phyloP scores from a whole-genome alignment of 2,113 vertebrate genomes.

The Chionodraco myersi region DNA sequence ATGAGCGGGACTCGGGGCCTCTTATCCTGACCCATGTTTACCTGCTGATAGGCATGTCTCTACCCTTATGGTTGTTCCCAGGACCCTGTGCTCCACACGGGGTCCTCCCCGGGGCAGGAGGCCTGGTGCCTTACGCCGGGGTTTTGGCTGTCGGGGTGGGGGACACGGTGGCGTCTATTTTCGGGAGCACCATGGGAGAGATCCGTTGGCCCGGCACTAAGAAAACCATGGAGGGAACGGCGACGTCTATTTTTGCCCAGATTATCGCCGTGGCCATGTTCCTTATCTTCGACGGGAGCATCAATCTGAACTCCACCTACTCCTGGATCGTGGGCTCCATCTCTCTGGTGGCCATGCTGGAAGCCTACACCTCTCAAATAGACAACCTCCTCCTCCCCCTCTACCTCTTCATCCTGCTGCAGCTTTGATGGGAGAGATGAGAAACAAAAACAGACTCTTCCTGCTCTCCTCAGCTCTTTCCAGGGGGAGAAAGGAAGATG shows the following conservation, averaged over 20 bases:
- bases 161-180: constrained; percentile 92
- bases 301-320: constrained; percentile 93
- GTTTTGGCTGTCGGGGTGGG: constrained; percentile 95
- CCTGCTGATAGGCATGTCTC: constrained; percentile 94
- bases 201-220: constrained; percentile 97
- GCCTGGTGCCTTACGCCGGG: constrained; percentile 92
- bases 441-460: neutral
- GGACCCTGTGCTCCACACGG: constrained; percentile 90
- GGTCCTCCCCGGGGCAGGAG: constrained; percentile 84
- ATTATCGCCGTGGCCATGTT: constrained; percentile 95
- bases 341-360: constrained; percentile 91
- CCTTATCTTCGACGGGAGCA: constrained; percentile 91
- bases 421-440: constrained; percentile 83
- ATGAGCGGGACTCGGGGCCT: constrained; percentile 95
- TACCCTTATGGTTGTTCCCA: constrained; percentile 95
- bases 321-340: constrained; percentile 93
- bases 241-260: constrained; percentile 95
- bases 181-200: constrained; percentile 93
- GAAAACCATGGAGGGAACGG: constrained; percentile 97
- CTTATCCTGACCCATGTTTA: constrained; percentile 98
- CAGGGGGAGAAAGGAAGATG: neutral
- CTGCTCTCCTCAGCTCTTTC: neutral
- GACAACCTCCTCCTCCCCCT: constrained; percentile 96
- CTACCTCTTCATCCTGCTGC: constrained; percentile 94
- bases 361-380: constrained; percentile 96